Conservation (phyloP, 2,797 vertebrate species). For the Novumbra hubbsi region DNA sequence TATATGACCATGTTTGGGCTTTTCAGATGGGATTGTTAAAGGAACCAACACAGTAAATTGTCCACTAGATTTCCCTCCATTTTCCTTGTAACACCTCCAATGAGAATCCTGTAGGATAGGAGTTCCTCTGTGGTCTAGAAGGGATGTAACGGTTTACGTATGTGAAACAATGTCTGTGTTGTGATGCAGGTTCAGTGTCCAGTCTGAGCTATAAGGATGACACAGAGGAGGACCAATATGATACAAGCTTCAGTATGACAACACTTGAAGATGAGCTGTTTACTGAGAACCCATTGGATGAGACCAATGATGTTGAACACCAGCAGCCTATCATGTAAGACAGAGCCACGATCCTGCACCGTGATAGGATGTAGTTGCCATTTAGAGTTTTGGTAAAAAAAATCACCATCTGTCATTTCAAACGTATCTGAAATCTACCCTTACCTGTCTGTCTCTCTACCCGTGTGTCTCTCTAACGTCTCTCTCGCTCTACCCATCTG, state of each 20-base stretch:
- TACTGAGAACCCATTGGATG: constrained; percentile 34
- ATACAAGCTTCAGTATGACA: constrained; percentile 23
- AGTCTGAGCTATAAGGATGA: constrained; percentile 13
- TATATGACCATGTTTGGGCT: no score
- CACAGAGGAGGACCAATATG: constrained; percentile 39
- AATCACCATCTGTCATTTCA: background rate
- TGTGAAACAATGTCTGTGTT: background rate
- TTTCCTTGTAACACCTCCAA: no score
- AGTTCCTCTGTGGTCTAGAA: background rate
- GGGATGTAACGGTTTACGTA: background rate
- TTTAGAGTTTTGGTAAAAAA: background rate
- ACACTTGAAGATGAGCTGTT: constrained; percentile 44
- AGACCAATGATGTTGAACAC: constrained; percentile 9
- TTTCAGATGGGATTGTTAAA: no score
- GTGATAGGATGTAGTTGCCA: background rate
- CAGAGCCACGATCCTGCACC: background rate
- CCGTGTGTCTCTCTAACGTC: no score
- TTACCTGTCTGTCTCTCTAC: background rate
- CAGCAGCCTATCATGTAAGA: constrained; percentile 62
- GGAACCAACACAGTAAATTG: no score
- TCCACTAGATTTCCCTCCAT: no score
- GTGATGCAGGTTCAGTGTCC: constrained; percentile 40
- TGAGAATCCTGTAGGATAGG: no score
- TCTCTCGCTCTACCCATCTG: background rate
- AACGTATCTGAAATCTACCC: background rate